phyloP scores from a whole-genome alignment of 2,113 vertebrate genomes.

The Castor canadensis region DNA sequence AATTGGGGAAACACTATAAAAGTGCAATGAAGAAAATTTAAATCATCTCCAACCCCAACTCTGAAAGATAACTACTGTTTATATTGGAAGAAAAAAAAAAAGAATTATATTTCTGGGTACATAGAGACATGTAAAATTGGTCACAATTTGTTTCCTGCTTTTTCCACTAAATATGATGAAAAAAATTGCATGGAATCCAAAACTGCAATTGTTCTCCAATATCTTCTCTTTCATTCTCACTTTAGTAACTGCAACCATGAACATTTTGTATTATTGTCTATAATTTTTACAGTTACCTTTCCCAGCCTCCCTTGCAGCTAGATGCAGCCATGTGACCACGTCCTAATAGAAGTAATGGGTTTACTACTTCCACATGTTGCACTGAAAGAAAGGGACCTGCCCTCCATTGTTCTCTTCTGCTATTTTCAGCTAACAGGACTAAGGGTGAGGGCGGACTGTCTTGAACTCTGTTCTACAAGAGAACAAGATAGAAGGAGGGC shows the following conservation, averaged over 20 bases:
- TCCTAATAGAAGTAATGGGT: neutral
- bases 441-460: neutral
- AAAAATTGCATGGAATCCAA: neutral
- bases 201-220: neutral
- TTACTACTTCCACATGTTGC: neutral
- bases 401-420: neutral
- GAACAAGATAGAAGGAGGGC: neutral
- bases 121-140: neutral
- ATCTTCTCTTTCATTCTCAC: neutral
- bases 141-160: neutral
- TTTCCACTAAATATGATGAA: neutral
- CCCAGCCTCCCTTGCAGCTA: neutral
- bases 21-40: constrained; percentile 38
- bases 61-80: constrained; percentile 7
- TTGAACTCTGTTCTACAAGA: neutral
- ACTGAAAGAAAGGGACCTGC: neutral
- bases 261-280: neutral
- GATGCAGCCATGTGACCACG: neutral
- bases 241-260: neutral
- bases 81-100: neutral
- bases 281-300: neutral
- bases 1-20: neutral
- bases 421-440: neutral
- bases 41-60: neutral
- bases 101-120: neutral